Evolutionary conservation across 1,140 invertebrate genomes (phyloP), one percentile per base, ranked within the genome.

Genomic region (Drosophila tani): DNA sequence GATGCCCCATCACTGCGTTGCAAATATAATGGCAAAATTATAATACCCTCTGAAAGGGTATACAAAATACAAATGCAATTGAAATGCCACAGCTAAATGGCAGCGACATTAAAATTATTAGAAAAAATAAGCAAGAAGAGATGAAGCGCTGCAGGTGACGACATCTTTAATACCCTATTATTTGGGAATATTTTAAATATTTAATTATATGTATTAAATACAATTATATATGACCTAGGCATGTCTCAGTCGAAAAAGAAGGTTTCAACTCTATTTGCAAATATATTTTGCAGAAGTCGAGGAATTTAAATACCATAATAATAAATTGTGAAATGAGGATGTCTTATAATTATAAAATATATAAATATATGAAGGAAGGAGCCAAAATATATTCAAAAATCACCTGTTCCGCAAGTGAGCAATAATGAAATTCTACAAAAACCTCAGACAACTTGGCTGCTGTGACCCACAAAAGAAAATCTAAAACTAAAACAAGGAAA

Each of bases 11-110:
- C 21, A 24, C 21, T 24, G 21, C 21, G 21, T 4, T 24, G 21
- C 21, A 24, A 24, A 24, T 24, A 24, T 24, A 2, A 24, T 24
- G 21, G 21, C 21, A 24, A 24, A 24, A 24, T 24, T 24, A 24
- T 24, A 24, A 24, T 3, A 24, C 21, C 21, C 4, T 24, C 21
- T 24, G 3, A 2, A 24, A 24, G 21, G 21, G 21, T 24, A 71
- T 47, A 58, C 66, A 66, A 66, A 53, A 53, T 53, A 11, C 68
- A 67, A 66, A 66, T 74, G 80, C 76, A 80, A 65, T 83, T 76
- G 79, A 87, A 86, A 86, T 87, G 83, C 63, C 75, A 86, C 49
- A 68, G 63, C 65, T 55, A 70, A 66, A 65, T 67, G 59, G 49
- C 64, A 78, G 21, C 45, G 67, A 59, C 66, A 59, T 45, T 53